Evolutionary conservation across 2,888 invertebrate genomes (phyloP), one percentile per base, ranked within the genome.

Genomic region (Tachystola acroxantha): DNA sequence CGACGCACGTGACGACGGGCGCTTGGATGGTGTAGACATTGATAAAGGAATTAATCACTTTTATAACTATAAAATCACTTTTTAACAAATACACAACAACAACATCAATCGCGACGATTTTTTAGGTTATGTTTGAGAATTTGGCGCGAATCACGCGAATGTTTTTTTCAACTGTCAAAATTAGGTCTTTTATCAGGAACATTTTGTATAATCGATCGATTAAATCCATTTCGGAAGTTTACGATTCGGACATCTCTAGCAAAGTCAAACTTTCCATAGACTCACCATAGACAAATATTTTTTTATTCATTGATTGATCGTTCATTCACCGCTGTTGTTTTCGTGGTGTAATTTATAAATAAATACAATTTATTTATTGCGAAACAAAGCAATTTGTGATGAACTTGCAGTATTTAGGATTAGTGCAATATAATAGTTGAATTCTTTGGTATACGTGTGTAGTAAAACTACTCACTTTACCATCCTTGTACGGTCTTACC

Each of bases 271-370:
- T 48, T 53, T 43, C 59, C 70, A 76, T 64, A 72, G 65, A n/a
- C n/a, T n/a, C n/a, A n/a, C n/a, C n/a, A n/a, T n/a, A n/a, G n/a
- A n/a, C n/a, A n/a, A n/a, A 75, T 68, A 71, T 53, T 72, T 71
- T 74, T 76, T 72, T 73, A 74, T 72, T 81, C 78, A 80, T 76
- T 75, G 82, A 82, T 84, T 74, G 82, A 82, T 84, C 82, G 82
- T 85, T 86, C 85, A 85, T 82, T 84, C 85, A 86, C 85, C 84
- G 82, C 84, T 77, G 81, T 78, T 82, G 80, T 84, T 84, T 84
- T 84, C 78, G 81, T 72, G 79, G 84, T 84, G 82, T 77, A 77
- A 70, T 78, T 73, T 73, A 78, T 79, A 80, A 82, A 77, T 75
- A 74, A 65, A 72, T 62, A 73, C 61, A 64, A 72, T 61, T 73